Evolutionary conservation across 2,797 vertebrate genomes (phyloP).

Genomic region (Spatula clypeata): DNA sequence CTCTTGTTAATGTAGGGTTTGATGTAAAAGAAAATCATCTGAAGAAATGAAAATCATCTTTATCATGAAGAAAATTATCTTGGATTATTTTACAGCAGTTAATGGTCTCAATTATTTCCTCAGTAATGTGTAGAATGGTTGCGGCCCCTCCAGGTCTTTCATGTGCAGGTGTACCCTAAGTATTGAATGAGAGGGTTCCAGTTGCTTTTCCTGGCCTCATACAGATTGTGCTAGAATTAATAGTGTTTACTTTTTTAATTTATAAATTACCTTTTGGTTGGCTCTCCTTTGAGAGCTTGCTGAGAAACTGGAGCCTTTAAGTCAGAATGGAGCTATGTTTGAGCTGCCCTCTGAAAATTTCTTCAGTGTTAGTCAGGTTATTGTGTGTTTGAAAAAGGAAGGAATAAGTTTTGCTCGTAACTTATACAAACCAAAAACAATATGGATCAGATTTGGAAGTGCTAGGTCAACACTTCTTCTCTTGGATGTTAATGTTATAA

Average conservation of each 20-base stretch:
- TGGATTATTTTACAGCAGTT: background rate
- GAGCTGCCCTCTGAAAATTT: background rate
- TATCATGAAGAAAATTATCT: background rate
- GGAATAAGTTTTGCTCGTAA: background rate
- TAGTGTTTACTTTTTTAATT: background rate
- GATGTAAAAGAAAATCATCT: background rate
- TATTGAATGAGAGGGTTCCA: background rate
- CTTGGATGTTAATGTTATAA: background rate
- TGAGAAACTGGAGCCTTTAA: background rate
- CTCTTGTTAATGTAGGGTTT: background rate
- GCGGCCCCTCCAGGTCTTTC: background rate
- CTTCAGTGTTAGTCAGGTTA: background rate
- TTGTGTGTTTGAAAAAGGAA: background rate
- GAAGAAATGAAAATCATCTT: too few relatives aligned
- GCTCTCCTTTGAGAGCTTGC: background rate
- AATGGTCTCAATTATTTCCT: background rate
- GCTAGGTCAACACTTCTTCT: background rate
- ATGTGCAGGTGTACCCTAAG: background rate
- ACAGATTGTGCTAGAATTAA: background rate
- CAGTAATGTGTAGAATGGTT: accelerated
- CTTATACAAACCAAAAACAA: background rate
- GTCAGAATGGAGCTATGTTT: background rate
- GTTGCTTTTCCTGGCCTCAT: background rate
- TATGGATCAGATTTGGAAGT: accelerated
- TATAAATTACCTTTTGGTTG: background rate